phyloP scores from a whole-genome alignment of 1,140 invertebrate species.

The Nomia melanderi region DNA sequence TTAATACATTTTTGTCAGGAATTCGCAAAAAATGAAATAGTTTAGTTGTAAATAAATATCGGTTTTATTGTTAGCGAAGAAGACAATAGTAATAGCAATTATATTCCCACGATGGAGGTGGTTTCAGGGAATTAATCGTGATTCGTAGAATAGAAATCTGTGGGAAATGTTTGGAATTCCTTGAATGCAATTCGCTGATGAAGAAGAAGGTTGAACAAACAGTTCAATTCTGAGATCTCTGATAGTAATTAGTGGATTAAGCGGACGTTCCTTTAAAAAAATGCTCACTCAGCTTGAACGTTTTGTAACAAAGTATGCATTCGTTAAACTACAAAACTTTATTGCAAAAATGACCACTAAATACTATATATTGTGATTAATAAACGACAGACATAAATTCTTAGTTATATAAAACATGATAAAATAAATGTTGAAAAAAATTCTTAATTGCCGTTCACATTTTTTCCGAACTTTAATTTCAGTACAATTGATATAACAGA shows the following conservation, averaged over 20 bases:
- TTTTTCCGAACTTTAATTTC: too few species aligned
- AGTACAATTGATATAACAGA: too few species aligned
- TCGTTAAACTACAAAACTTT: neutral
- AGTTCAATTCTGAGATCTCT: neutral
- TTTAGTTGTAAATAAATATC: neutral
- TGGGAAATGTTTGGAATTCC: slow-evolving; percentile 6
- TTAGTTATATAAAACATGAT: too few species aligned
- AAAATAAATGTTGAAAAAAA: too few species aligned
- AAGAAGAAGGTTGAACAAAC: neutral
- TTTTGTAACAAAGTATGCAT: neutral
- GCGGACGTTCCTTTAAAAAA: too few species aligned
- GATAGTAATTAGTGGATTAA: neutral
- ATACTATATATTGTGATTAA: too few species aligned
- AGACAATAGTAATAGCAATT: slow-evolving; percentile 8
- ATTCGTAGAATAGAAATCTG: slow-evolving; percentile 31
- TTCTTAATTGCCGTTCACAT: too few species aligned
- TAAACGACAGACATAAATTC: too few species aligned
- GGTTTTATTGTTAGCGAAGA: neutral
- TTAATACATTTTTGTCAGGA: neutral
- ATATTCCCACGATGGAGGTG: slow-evolving; percentile 23
- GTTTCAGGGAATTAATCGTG: slow-evolving; percentile 21
- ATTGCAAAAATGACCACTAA: neutral
- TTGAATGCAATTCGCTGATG: neutral
- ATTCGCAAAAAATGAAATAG: neutral
- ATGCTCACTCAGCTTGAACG: neutral